Evolutionary conservation across 2,888 invertebrate genomes (phyloP), one percentile per base, ranked within the genome.

Genomic region (Rapana venosa): DNA sequence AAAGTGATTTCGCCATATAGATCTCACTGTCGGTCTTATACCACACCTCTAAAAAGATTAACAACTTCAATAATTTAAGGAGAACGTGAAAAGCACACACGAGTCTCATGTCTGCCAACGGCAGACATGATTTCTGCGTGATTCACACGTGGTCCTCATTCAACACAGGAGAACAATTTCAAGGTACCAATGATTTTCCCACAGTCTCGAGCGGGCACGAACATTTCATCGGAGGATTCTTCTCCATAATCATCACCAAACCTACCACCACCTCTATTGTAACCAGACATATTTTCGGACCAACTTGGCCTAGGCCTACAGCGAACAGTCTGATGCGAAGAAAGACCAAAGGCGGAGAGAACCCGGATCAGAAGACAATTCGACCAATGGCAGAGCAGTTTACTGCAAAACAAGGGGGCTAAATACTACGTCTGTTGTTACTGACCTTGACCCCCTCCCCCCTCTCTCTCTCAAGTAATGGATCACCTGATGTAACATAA

Each of bases 141-240:
- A 87, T 36, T 77, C 85, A 85, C 87, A 87, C 87, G 87, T 74
- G 77, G 77, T 87, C 87, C 77, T 35, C 77, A 35, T 74, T 22
- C n/a, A 8, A 47, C 87, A 26, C 56, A 32, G 87, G 22, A 32
- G 87, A 35, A n/a, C 26, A 30, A 32, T 30, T 56, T 83, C 83
- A 84, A 66, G 30, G n/a, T 84, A 88, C 88, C 88, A 83, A 88
- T 88, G 70, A 88, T 88, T 36, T 84, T 88, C 22, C 88, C 88
- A 47, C 88, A 88, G 47, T 88, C 88, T 17, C 47, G 36, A 88
- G 74, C 47, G n/a, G 84, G 88, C 30, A 88, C 88, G 35, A 70
- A 88, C 47, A 88, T 84, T 32, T 84, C 74, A 22, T 77, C 61
- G 22, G 61, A 11, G 20, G 81, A 22, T 56, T 26, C 77, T 20